Evolutionary conservation across 2,888 invertebrate species (phyloP), one percentile per base, ranked within the genome.

Genomic region (Lasioglossum morio): DNA sequence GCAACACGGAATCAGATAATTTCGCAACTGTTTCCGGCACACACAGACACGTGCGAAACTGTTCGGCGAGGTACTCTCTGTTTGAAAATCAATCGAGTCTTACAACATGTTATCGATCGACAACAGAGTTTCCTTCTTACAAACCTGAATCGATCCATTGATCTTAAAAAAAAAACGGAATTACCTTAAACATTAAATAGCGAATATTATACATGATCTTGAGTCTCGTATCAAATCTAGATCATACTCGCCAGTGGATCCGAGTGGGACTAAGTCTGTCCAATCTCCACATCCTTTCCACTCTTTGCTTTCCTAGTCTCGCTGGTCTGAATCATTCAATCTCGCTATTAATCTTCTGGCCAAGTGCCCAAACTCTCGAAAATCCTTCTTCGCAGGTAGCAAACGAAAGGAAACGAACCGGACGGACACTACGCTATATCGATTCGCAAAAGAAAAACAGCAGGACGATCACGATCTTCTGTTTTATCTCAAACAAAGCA

Each of bases 1-100:
- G 82, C 34, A 14, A 72, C 83, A 82, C 83, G 82, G 53, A 82
- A 84, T 84, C 77, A 77, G 77, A 82, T 82, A 84, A 82, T 77
- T 72, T 84, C 63, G n/a, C 72, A n/a, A 46, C 82, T 46, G 76
- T 30, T 81, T 19, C 40, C 30, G 16, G 46, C 66, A 57, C 40
- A 57, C 23, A 27, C 70, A 8, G 16, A 4, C 46, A 16, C 16
- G 16, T 34, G 57, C 34, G 43, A 37, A 75, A 40, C 74, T 75
- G 80, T 69, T 69, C 46, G 14, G 5, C 27, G 16, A 19, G 73
- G 57, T 53, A 23, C 53, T 53, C 57, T 66, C 81, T 37, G 76
- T 84, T 69, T 57, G 82, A 77, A 84, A 84, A 72, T 76, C 69
- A 37, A 69, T 69, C 69, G 37, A 4, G 7, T 30, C 60, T 30